A percentile compares a stretch with the other conserved stretches of the same genome.
Evolutionary conservation across 1,140 invertebrate species (phyloP).

Genomic region (Aphis craccivora): DNA sequence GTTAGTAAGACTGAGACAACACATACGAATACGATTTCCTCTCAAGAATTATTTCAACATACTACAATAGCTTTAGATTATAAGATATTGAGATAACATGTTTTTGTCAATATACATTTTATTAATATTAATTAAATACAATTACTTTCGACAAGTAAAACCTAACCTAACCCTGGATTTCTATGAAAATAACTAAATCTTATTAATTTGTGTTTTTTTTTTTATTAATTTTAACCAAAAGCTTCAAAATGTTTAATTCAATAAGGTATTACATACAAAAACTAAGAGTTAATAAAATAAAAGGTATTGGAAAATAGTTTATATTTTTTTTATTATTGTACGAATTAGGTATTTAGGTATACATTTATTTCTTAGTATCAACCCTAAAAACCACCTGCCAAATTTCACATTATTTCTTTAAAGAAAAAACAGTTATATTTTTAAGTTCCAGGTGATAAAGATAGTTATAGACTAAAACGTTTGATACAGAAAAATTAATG

Average conservation of each 20-base stretch:
- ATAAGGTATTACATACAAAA: neutral
- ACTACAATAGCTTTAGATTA: too few species aligned
- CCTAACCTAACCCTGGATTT: too few species aligned
- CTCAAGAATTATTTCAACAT: neutral
- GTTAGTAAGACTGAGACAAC: neutral
- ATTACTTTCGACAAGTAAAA: too few species aligned
- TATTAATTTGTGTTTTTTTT: too few species aligned
- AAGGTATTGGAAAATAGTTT: neutral
- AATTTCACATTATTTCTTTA: neutral
- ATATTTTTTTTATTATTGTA: neutral
- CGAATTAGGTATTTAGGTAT: too few species aligned
- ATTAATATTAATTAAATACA: too few species aligned
- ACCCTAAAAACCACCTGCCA: neutral
- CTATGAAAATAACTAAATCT: neutral
- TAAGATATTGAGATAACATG: too few species aligned
- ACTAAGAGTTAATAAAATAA: neutral
- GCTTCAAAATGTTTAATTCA: neutral
- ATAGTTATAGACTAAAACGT: neutral
- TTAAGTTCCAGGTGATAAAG: neutral
- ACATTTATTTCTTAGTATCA: neutral
- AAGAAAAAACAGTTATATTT: neutral
- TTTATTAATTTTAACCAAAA: too few species aligned
- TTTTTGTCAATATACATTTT: too few species aligned
- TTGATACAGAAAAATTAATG: neutral
- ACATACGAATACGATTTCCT: neutral